Conservation (phyloP, 2,113 vertebrate species). For the Tragelaphus strepsiceros region DNA sequence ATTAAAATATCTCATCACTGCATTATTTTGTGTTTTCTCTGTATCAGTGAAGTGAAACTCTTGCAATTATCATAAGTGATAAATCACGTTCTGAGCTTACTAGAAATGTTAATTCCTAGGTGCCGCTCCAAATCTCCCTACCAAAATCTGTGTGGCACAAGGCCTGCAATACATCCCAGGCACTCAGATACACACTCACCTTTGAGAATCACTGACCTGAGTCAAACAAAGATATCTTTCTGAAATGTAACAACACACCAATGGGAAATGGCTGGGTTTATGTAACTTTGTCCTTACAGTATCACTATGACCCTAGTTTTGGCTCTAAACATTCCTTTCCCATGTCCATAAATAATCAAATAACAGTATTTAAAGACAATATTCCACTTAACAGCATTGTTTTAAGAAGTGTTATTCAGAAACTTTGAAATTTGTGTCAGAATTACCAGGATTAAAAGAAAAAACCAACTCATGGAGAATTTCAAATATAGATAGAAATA, state of each 20-base stretch:
- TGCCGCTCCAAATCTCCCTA: too few species aligned
- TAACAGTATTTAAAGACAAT: neutral
- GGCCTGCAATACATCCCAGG: neutral
- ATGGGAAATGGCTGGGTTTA: neutral
- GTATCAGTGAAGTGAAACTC: neutral
- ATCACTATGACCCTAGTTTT: neutral
- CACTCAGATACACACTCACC: neutral
- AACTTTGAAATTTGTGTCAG: neutral
- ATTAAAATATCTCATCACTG: conserved; percentile 38
- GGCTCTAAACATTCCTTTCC: neutral
- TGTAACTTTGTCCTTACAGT: neutral
- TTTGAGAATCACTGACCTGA: neutral
- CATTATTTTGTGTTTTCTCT: neutral
- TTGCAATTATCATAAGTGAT: neutral
- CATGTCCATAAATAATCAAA: neutral
- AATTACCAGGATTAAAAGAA: neutral
- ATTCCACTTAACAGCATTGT: neutral
- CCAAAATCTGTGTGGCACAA: neutral
- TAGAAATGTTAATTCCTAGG: neutral
- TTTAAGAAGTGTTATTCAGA: neutral
- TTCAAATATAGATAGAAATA: neutral
- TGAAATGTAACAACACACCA: neutral
- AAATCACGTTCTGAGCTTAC: neutral
- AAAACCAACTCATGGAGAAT: neutral
- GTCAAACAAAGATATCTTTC: neutral